Conservation (phyloP, 2,113 vertebrate species). For the Panurus biarmicus region DNA sequence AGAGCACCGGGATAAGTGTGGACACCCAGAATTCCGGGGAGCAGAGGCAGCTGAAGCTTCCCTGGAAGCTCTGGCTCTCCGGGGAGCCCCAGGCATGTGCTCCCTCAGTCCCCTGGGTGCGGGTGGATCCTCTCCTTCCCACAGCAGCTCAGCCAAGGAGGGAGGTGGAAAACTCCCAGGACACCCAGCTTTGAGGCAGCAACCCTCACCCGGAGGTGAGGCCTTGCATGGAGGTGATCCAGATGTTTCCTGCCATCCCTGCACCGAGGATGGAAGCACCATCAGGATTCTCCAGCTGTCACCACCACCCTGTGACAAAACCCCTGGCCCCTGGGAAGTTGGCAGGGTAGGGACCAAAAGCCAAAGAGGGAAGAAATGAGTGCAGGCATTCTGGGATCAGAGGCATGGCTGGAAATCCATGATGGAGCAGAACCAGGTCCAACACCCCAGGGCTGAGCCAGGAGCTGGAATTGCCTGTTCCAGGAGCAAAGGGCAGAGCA, state of each 20-base stretch:
- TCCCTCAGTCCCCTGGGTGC: background rate
- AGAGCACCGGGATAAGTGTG: background rate
- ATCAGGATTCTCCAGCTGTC: background rate
- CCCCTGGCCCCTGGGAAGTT: background rate
- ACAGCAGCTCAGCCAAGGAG: background rate
- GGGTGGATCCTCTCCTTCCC: background rate
- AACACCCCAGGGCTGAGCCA: background rate
- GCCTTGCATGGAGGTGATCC: background rate
- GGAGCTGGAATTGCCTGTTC: fast-evolving
- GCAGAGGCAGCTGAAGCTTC: background rate
- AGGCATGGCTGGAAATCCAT: background rate
- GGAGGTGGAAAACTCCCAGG: background rate
- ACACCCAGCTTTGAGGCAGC: background rate
- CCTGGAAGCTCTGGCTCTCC: background rate
- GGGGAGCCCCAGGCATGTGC: background rate
- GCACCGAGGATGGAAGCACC: background rate
- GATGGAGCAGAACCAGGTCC: background rate
- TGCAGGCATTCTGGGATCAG: background rate
- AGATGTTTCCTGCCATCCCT: background rate
- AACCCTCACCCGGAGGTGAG: fast-evolving
- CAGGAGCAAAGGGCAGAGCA: background rate
- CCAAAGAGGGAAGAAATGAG: background rate
- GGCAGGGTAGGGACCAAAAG: background rate
- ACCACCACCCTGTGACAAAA: background rate
- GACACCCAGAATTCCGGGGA: background rate